Conservation (phyloP, 2,888 invertebrate genomes). For the Cantharis rustica region DNA sequence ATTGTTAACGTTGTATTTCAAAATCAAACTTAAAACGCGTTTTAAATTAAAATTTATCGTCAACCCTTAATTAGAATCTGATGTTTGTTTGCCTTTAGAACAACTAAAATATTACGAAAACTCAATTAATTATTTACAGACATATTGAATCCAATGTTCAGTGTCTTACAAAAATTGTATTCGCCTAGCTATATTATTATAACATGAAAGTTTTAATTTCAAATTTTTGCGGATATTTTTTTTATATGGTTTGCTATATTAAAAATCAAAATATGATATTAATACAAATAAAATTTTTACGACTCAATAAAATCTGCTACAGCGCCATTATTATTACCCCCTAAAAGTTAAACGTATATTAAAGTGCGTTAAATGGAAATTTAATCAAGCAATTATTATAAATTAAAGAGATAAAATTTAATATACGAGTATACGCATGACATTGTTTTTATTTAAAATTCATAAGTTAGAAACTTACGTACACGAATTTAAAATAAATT, state of each 20-base stretch:
- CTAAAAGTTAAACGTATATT: background rate
- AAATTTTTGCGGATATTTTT: background rate
- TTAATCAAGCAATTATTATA: background rate
- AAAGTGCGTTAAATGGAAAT: background rate
- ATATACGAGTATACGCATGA: background rate
- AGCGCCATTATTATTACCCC: background rate
- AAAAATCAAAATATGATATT: background rate
- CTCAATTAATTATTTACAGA: background rate
- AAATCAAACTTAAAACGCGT: background rate
- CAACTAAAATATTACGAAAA: background rate
- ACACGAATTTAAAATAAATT: background rate
- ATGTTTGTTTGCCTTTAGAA: background rate
- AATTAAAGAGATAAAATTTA: background rate
- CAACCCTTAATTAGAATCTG: background rate
- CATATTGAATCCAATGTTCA: background rate
- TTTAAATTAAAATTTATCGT: constrained; percentile 3
- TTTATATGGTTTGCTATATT: background rate
- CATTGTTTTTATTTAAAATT: background rate
- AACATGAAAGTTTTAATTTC: background rate
- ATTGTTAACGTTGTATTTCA: constrained; percentile 1
- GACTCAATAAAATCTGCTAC: background rate
- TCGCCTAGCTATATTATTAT: background rate
- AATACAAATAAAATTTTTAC: constrained; percentile 1
- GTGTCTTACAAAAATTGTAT: background rate
- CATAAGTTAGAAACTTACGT: background rate